Base-by-base conservation (phyloP, 2,113 vertebrate species). In the Todiramphus chloris region DNA sequence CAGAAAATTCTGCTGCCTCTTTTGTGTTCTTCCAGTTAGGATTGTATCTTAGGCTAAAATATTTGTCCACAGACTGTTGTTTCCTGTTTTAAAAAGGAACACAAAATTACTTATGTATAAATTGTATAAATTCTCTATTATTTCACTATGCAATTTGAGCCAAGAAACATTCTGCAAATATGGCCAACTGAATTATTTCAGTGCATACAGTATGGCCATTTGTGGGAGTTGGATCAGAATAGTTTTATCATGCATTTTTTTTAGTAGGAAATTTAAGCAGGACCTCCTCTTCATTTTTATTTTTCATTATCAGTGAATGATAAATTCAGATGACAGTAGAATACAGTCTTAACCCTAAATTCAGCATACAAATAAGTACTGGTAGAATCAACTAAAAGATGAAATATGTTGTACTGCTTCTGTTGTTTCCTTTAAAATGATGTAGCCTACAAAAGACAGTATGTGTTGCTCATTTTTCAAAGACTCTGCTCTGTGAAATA, bases 21-120 rank as follows among this genome's bases (percentile, higher is more conserved):
- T 91, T 90, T 39, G 94, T 97, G 15, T 77, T 97, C 94, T 96
- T 99, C 98, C 98, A 99, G 15, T 98, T 93, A 14, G 98, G 98
- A 63, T 99, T 97, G 46, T 98, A 98, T 23, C 97, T 97, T 18
- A 98, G 96, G 75, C 93, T 96, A 58, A 97, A 98, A 31, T 98
- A 98, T 75, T 93, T 94, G 67, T 98, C 98, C 46, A 92, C 74
- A 48, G 53, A 15, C 33, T 67, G 87, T 4, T 82, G 73, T 24
- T 69, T 85, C 70, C 97, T 98, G 60, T 55, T 82, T 77, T 84
- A 84, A 83, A 62, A 78, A 96, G 59, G 56, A 91, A 66, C 72
- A 72, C 18, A 8, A 12, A 76, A 76, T 90, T 33, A 75, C 74
- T 77, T 77, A 46, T 33, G 53, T 46, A 70, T 48, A 28, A 82